Base-by-base conservation (phyloP, 2,797 vertebrate species). In the Muscicapa comitata region DNA sequence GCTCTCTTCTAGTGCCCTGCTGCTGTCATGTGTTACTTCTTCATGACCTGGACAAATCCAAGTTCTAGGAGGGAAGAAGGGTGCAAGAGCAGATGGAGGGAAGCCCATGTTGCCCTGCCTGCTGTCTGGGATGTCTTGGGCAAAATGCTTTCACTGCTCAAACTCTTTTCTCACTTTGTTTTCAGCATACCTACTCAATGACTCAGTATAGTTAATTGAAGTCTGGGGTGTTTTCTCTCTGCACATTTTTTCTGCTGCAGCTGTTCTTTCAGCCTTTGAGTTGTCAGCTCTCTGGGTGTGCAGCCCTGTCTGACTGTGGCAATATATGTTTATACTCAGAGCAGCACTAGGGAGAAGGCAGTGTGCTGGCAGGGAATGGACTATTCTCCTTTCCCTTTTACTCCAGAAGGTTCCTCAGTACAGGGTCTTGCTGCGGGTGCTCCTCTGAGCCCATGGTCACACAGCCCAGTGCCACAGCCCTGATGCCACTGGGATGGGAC, bases 221-320 rank as follows among this genome's bases (percentile, higher is more conserved):
- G 15, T 24, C 38, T 2, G 8, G 37, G 4, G 3, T 2, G 10
- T 61, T 85, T 76, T 25, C 20, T 25, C 54, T 66, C 31, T 33
- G 54, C 24, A 37, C 17, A 26, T 9, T 61, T 85, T 71, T 65
- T 40, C 38, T 78, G 35, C 57, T 62, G 71, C 63, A 51, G 53
- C 50, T 77, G 33, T 47, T 82, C 3, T 72, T 45, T 13, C 11
- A 35, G 43, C 6, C 11, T 40, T 50, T 59, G 51, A 57, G 40
- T 23, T 77, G n/a, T 51, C 45, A 58, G 29, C n/a, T 1, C 0
- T 9, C 6, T 47, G 54, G 37, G 53, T 2, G 6, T 51, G 33
- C 54, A 85, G 7, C 61, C 55, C 68, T 29, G 21, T 23, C 48
- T 0, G 1, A 25, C 37, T 26, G 16, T 14, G n/a, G 63, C 0